phyloP scores from a whole-genome alignment of 2,888 invertebrate species.

The Panzeria rudis region DNA sequence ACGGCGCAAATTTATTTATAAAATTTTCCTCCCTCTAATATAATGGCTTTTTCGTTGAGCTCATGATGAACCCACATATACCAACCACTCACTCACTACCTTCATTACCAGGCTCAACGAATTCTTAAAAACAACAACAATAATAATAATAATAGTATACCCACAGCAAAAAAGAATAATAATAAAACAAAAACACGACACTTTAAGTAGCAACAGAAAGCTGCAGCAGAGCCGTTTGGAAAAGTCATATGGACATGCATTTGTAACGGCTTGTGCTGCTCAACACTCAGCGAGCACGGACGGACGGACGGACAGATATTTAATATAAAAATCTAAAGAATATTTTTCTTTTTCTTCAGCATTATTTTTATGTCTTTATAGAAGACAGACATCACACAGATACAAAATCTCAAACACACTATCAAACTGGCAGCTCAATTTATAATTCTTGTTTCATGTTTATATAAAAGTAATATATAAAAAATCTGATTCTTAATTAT shows the following conservation, averaged over 20 bases:
- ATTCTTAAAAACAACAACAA: slow-evolving; percentile 24
- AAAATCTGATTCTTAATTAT: slow-evolving; percentile 56
- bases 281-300: slow-evolving; percentile 58
- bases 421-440: slow-evolving; percentile 51
- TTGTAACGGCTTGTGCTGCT: slow-evolving; percentile 62
- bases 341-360: slow-evolving; percentile 25
- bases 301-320: slow-evolving; percentile 37
- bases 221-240: slow-evolving; percentile 17
- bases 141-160: slow-evolving; percentile 1
- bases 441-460: slow-evolving; percentile 35
- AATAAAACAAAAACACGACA: slow-evolving; percentile 49
- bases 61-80: slow-evolving; percentile 64
- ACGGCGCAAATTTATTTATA: slow-evolving; percentile 51
- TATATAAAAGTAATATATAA: slow-evolving; percentile 43
- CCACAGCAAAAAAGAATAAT: slow-evolving; percentile 43
- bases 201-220: slow-evolving; percentile 37
- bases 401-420: slow-evolving; percentile 33
- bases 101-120: slow-evolving; percentile 48
- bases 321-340: slow-evolving; percentile 51
- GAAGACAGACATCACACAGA: slow-evolving; percentile 47
- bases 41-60: slow-evolving; percentile 38
- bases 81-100: slow-evolving; percentile 32
- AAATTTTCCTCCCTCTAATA: slow-evolving; percentile 61
- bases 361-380: slow-evolving; percentile 25
- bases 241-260: slow-evolving; percentile 54